phyloP scores from a whole-genome alignment of 2,113 vertebrate genomes.

The Elgaria multicarinata region DNA sequence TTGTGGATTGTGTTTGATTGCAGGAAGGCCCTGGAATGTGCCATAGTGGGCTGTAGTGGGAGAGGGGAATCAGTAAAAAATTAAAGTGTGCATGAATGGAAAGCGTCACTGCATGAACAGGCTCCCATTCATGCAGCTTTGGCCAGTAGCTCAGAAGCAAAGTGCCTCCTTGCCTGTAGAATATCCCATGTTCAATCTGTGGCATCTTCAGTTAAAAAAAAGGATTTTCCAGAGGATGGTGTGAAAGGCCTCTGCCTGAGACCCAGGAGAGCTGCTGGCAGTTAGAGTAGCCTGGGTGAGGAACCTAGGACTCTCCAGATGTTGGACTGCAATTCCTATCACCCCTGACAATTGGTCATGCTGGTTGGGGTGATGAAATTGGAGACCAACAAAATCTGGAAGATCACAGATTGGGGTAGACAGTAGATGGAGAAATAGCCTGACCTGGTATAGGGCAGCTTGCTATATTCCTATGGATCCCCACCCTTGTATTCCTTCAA shows the following conservation, averaged over 20 bases:
- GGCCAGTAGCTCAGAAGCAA: background rate
- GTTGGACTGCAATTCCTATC: too few relatives aligned
- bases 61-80: background rate
- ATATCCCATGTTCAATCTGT: background rate
- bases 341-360: too few relatives aligned
- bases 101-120: background rate
- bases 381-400: background rate
- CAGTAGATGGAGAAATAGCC: background rate
- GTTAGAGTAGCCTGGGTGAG: background rate
- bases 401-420: background rate
- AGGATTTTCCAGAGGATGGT: background rate
- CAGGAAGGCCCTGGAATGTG: background rate
- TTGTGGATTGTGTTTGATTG: background rate
- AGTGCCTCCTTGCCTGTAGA: background rate
- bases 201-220: background rate
- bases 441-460: background rate
- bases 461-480: background rate
- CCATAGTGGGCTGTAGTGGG: background rate
- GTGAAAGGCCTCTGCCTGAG: background rate
- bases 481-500: background rate
- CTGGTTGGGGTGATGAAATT: too few relatives aligned
- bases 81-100: background rate
- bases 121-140: background rate
- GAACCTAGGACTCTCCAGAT: too few relatives aligned
- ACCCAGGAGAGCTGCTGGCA: background rate